Conservation (phyloP, 1,140 invertebrate species). For the Drosophila asahinai region DNA sequence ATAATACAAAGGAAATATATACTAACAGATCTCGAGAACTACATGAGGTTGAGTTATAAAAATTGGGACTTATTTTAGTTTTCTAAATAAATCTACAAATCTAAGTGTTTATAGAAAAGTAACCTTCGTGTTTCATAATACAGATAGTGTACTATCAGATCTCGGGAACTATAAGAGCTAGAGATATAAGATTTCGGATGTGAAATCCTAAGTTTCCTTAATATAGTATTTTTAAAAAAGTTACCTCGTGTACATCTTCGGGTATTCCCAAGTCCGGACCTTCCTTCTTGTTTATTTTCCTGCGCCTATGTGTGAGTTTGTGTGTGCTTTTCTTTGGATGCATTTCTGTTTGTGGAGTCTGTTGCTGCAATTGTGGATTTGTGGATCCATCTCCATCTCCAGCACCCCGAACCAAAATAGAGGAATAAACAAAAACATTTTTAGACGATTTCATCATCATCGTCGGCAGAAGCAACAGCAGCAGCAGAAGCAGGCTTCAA, state of each 20-base stretch:
- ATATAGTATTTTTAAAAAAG: not conserved
- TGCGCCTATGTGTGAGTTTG: not conserved
- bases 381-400: slow-evolving; percentile 1
- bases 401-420: slow-evolving; percentile 20
- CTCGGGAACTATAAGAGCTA: not conserved
- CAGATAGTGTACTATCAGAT: not conserved
- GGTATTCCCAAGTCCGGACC: not conserved
- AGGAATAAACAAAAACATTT: slow-evolving; percentile 72
- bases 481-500: slow-evolving; percentile 22
- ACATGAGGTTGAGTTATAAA: not conserved
- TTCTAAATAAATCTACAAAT: no score
- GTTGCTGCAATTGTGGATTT: slow-evolving; percentile 32
- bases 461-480: slow-evolving; percentile 8
- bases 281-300: not conserved
- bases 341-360: slow-evolving; percentile 16
- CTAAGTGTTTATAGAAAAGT: no score
- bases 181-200: not conserved
- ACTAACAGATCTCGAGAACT: no score
- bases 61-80: no score
- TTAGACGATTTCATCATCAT: slow-evolving; percentile 67
- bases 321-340: slow-evolving; percentile 11
- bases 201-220: no score
- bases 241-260: not conserved
- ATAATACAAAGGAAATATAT: not conserved
- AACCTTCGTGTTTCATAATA: no score